Evolutionary conservation across 1,140 invertebrate species (phyloP), one percentile per base, ranked within the genome.

Genomic region (Hyles euphorbiae): DNA sequence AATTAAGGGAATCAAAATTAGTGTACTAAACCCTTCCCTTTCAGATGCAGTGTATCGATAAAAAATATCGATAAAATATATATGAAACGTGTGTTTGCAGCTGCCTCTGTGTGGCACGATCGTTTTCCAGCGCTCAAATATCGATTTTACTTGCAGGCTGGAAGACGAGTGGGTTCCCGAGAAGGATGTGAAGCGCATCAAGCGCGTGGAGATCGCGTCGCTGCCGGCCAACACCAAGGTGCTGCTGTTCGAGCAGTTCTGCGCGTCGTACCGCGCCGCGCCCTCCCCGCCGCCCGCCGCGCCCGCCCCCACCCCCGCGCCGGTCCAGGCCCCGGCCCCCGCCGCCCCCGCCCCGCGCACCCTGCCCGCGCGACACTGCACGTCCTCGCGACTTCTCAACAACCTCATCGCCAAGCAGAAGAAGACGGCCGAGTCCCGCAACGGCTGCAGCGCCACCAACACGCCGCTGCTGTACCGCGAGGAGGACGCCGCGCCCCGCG

Each of bases 131-230:
- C 58, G 58, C 61, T 64, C 49, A 50, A 55, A 7, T 5, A 1
- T 0, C 5, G 47, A 32, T 56, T 47, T 51, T 53, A 2, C 36
- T 75, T 74, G 9, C 85, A 87, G 85, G 66, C 53, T 88, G 61
- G 85, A 87, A 5, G 85, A 88, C 70, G 85, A 88, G 55, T 87
- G 85, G 85, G 82, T 88, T 59, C 79, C 83, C 0, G 83, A 78
- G 64, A 67, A 72, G 52, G 82, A 88, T 0, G 85, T 87, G 63
- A 65, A 62, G 46, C 59, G 76, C 0, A 64, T 82, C 9, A 83
- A 83, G 60, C 63, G 76, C 0, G 83, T 88, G 12, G 85, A 88
- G 70, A 85, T 87, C 11, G 57, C 71, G 8, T 8, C 67, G 10
- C 68, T 88, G 55, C 74, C 83, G 5, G 71, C 67, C 2, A 64